Evolutionary conservation across 2,113 vertebrate genomes (phyloP), one percentile per base, ranked within the genome.

Genomic region (Sapayoa aenigma): DNA sequence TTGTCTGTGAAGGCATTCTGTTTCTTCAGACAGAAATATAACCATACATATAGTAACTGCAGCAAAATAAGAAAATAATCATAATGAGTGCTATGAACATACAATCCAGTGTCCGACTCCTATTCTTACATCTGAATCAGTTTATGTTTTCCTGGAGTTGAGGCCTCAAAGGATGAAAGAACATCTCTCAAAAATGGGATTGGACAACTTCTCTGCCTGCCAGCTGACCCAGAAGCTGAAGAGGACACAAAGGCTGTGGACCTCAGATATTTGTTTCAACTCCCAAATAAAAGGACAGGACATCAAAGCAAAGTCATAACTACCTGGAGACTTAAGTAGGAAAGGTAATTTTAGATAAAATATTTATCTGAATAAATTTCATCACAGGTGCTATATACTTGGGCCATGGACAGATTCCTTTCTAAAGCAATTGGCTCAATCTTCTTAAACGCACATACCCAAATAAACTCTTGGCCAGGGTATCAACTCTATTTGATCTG

Each of bases 1-100:
- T 77, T 5, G 0, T 73, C 67, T 80, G 28, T 77, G 88, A 93
- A 90, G 67, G 72, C 10, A 2, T 84, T 76, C 77, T 85, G 33
- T 47, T 92, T 92, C 83, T 75, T 69, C 31, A 81, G 69, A 41
- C 46, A 63, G 59, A 93, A 94, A 69, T 79, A 74, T 27, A 80
- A 84, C 27, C 27, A 49, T n/a, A 31, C 2, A 9, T 42, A 42
- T 53, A 77, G 46, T 46, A 63, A 84, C 21, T 47, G 21, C 42
- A 84, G 25, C 18, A 90, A 86, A 85, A 80, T 42, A 66, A 53
- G 27, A 89, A 66, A 93, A 63, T 18, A 50, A 37, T 77, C 1
- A 0, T 31, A 27, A 7, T 33, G 4, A 62, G 8, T 73, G 58
- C 63, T 81, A 55, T 3, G 16, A 81, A 35, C 47, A 50, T 11